Evolutionary conservation across 1,140 invertebrate species (phyloP).

Genomic region (Stegodyphus mimosarum): DNA sequence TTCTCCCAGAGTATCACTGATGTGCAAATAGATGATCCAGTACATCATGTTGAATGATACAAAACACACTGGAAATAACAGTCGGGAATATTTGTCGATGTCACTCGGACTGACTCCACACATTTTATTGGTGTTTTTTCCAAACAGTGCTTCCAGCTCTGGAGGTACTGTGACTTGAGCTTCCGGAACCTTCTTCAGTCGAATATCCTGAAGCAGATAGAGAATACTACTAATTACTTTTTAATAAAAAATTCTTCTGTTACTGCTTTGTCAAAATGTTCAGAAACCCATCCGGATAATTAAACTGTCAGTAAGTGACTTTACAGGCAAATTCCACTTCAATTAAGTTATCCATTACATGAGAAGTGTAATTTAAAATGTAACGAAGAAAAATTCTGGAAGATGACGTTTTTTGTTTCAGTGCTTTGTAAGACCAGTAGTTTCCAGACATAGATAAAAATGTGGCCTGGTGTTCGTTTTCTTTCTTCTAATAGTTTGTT

Average conservation of each 20-base stretch:
- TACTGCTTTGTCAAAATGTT: constrained; percentile 58
- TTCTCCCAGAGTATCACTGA: constrained; percentile 64
- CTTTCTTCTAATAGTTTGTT: too few species aligned
- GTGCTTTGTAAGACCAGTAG: too few species aligned
- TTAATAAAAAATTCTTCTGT: constrained; percentile 40
- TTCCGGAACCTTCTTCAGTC: constrained; percentile 61
- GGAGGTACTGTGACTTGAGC: constrained; percentile 75
- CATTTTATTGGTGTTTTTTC: constrained; percentile 73
- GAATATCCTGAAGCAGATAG: constrained; percentile 60
- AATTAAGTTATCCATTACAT: too few species aligned
- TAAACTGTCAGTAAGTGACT: too few species aligned
- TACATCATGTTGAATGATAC: constrained; percentile 68
- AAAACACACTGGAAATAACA: constrained; percentile 67
- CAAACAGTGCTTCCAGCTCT: constrained; percentile 68
- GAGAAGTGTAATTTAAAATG: too few species aligned
- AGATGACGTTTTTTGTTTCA: too few species aligned
- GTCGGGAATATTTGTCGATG: constrained; percentile 67
- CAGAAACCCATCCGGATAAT: constrained; percentile 36
- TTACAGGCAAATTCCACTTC: too few species aligned
- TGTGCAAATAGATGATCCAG: constrained; percentile 68
- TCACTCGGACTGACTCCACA: constrained; percentile 64
- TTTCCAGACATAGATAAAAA: too few species aligned
- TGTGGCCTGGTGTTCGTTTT: too few species aligned
- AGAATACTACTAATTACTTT: constrained; percentile 52
- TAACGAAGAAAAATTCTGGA: too few species aligned